Evolutionary conservation across 2,113 vertebrate genomes (phyloP).

Genomic region (Silurus meridionalis): DNA sequence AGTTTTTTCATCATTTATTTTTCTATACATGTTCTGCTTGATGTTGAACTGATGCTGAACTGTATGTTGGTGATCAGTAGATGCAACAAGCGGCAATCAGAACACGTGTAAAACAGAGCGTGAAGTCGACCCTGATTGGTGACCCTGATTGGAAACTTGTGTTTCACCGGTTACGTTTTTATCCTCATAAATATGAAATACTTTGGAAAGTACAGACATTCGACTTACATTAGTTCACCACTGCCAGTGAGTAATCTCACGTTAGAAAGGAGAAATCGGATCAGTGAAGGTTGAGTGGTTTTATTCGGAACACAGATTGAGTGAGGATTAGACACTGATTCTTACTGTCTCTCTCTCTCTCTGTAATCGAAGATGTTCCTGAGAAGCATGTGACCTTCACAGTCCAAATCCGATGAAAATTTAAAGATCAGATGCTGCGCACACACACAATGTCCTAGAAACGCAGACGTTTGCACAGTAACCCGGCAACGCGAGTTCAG

Average conservation of each 20-base stretch:
- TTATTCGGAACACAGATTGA: conserved; percentile 12
- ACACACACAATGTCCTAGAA: background rate
- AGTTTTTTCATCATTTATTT: no score
- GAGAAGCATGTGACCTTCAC: conserved; percentile 20
- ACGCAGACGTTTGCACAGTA: conserved; percentile 24
- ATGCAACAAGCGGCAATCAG: no score
- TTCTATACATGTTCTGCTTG: no score
- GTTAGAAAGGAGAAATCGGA: background rate
- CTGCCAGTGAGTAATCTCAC: background rate
- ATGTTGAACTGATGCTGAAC: no score
- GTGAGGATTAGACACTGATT: conserved; percentile 12
- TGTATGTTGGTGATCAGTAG: no score
- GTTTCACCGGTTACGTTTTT: no score
- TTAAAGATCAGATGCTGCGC: conserved; percentile 56
- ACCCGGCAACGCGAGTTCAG: conserved; percentile 21
- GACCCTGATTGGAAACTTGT: no score
- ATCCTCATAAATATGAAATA: no score
- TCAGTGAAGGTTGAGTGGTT: background rate
- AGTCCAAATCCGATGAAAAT: conserved; percentile 43
- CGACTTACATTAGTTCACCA: no score
- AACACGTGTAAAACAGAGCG: no score
- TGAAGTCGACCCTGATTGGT: no score
- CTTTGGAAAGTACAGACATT: no score
- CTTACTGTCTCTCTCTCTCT: background rate
- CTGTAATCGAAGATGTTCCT: background rate